Base-by-base conservation (phyloP, 1,140 invertebrate species). In the Zaprionus nigranus region DNA sequence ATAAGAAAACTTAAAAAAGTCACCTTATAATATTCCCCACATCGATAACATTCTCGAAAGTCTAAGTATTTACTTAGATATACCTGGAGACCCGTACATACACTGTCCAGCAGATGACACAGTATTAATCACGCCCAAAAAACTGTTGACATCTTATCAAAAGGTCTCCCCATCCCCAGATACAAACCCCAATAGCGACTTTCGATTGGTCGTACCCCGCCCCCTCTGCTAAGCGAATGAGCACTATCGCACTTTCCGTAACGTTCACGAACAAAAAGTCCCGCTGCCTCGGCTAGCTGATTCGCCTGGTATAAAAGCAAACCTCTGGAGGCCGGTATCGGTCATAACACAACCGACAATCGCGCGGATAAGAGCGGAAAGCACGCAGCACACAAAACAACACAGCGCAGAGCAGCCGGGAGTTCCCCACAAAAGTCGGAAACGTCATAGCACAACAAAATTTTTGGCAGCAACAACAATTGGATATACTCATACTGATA, bases 281-380 rank as follows among this genome's bases (percentile, higher is more conserved):
- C 85, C 84, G n/a, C 13, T 12, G 17, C 0, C 15, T 36, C 56
- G 24, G 59, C n/a, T 65, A 58, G 67, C 56, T 63, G 36, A 20
- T 34, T 53, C 26, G 60, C 49, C 56, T 64, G 70, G 54, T 88
- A 90, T 90, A 88, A 88, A 88, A 90, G 65, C 74, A 26, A 43
- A 51, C 64, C 66, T 30, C 62, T 13, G 36, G 26, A 53, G 13
- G 49, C 22, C 53, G 24, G 73, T 66, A 84, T 72, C 71, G 65
- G 76, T 84, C 81, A 88, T 65, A 84, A 74, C 78, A 49, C 71
- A 68, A 60, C 36, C 78, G 63, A 59, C 72, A 46, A 68, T 51
- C 66, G 74, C 57, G 57, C 40, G 53, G 69, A 30, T n/a, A 68
- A 77, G 56, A 72, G 43, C 63, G 34, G 28, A 36, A 53, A 61